Base-by-base conservation (phyloP, 2,888 invertebrate genomes). In the Gnatocerus cornutus region DNA sequence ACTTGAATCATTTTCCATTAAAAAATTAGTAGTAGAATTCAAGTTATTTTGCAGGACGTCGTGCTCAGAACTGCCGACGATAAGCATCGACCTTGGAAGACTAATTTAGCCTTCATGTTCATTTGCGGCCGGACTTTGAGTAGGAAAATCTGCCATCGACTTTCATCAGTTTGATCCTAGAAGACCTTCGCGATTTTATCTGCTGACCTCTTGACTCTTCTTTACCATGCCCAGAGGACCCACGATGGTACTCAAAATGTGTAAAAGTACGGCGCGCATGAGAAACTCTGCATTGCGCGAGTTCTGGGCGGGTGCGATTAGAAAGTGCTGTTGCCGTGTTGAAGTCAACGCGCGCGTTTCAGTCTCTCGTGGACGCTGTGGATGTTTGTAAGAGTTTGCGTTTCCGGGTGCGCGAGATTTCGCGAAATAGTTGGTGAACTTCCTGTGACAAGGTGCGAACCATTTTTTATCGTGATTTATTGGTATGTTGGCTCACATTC, bases 231-330 rank as follows among this genome's bases (percentile, higher is more conserved):
- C 48, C 48, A 8, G 27, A 10, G 48, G 48, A 21, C 10, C 14
- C 29, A 13, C 10, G 30, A 64, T 62, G 52, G 52, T 52, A 62
- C 64, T 64, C 16, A 33, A 64, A 53, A 53, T 33, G 64, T 41
- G 53, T 64, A 53, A 64, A 43, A 64, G 45, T 53, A 48, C 48
- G 65, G 30, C 65, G 69, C 69, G 69, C 69, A 69, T 61, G 65
- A 69, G 71, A 52, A 61, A 63, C 71, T 63, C 68, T 71, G 67
- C 66, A 66, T 50, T 67, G 78, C 78, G 77, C 77, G 77, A 75
- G 73, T 71, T 76, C 74, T 75, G 77, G 77, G 77, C 77, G 77
- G 75, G 77, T 75, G 75, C 77, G 78, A 78, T 78, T 78, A 78
- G 78, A 78, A 78, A 78, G 78, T 78, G 77, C 71, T 74, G 73